Evolutionary conservation across 2,888 invertebrate genomes (phyloP), one percentile per base, ranked within the genome.

Genomic region (Amorpha juglandis): DNA sequence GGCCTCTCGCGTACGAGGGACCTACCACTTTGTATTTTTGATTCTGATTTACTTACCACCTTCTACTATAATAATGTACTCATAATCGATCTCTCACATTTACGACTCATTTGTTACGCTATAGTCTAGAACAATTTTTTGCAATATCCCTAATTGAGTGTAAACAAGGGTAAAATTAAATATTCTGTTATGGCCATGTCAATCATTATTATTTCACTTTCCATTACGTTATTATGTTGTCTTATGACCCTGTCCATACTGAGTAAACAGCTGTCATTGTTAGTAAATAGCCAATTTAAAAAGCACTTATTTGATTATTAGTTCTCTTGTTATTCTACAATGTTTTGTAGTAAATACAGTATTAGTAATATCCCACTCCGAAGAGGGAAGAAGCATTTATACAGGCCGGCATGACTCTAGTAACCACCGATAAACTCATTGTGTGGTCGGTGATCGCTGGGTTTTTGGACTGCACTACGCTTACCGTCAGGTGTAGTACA

Each of bases 161-260:
- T 19, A 58, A 58, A 58, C 58, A 58, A 58, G 58, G 58, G 58
- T 16, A 42, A 58, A 58, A 19, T 50, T 19, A 19, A 42, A 58
- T n/a, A 19, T 9, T 16, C 42, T 19, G 19, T 58, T 12, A 58
- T 19, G 38, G 3, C 38, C 14, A 38, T 42, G 58, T 42, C 58
- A 58, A 42, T 58, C 58, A 58, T 58, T 58, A 42, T 58, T 42
- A 58, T 58, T 16, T 58, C 58, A 42, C 12, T 58, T 58, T 58
- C 48, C 58, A 58, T 58, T 58, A 58, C 12, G 6, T 58, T 58
- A 52, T n/a, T 55, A 16, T 55, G 35, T 58, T 58, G 16, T 19
- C 42, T 58, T 35, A 53, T 16, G 16, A 6, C 19, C 9, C 19
- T 19, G 9, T 21, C 19, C 19, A 50, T 14, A 14, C 38, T 14